Percentiles rank a stretch among this genome's conserved stretches.
Conservation (phyloP, 2,888 invertebrate genomes). For the Stomorhina lunata region DNA sequence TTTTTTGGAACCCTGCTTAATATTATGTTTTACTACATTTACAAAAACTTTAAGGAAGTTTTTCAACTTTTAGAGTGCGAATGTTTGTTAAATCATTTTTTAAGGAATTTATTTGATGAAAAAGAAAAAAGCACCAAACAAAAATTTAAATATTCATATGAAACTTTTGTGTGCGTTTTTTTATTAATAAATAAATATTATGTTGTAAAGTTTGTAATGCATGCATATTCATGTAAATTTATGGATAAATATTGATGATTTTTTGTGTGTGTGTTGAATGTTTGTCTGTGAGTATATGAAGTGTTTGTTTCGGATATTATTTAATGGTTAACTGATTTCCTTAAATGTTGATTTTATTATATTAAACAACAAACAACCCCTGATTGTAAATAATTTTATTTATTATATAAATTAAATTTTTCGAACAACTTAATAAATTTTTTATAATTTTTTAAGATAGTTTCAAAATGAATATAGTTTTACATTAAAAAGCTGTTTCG, state of each 20-base stretch:
- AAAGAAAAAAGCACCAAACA: background rate
- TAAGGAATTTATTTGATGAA: background rate
- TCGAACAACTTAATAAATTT: no score
- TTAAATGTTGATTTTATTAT: slow-evolving; percentile 43
- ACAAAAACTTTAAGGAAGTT: slow-evolving; percentile 17
- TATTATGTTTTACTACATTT: background rate
- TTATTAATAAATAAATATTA: slow-evolving; percentile 7
- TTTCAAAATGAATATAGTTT: no score
- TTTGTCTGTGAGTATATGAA: background rate
- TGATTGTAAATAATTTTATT: background rate
- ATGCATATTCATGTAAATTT: background rate
- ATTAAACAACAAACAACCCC: background rate
- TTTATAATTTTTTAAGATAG: no score
- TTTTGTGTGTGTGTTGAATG: background rate
- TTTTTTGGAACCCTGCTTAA: no score
- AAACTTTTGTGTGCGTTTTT: background rate
- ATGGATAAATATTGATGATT: no score
- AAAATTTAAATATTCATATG: background rate
- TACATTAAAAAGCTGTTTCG: no score
- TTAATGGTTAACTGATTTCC: slow-evolving; percentile 36
- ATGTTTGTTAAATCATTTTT: background rate
- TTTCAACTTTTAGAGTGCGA: background rate
- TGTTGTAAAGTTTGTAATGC: background rate
- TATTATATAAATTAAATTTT: background rate
- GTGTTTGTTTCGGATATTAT: slow-evolving; percentile 28